Conservation (phyloP, 2,113 vertebrate genomes). For the Pristiophorus japonicus region DNA sequence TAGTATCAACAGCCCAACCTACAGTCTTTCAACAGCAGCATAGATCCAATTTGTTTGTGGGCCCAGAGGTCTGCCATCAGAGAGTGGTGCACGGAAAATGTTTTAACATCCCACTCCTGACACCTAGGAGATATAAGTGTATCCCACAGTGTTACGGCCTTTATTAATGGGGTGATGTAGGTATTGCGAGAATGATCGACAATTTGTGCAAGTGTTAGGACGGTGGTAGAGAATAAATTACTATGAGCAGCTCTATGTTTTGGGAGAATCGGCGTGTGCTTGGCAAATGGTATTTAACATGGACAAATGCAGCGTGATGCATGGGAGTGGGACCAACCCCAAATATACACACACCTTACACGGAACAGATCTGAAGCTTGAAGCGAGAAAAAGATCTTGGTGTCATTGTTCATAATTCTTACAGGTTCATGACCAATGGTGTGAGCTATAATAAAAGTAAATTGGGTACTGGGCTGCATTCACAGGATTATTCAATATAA, state of each 20-base stretch:
- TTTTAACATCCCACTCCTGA: not conserved
- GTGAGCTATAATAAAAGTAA: not conserved
- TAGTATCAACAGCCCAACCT: not conserved
- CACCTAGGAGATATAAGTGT: not conserved
- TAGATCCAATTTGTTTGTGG: not conserved
- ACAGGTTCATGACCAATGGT: not conserved
- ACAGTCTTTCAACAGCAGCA: not conserved
- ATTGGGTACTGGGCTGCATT: not conserved
- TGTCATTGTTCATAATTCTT: too few species aligned
- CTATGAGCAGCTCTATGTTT: not conserved
- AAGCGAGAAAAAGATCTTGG: too few species aligned
- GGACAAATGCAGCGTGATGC: too few species aligned
- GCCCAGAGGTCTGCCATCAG: not conserved
- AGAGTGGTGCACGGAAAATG: not conserved
- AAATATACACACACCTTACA: too few species aligned
- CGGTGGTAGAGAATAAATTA: not conserved
- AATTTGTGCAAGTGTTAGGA: not conserved
- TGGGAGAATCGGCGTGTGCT: not conserved
- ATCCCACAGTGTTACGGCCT: not conserved
- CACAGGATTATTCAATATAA: not conserved
- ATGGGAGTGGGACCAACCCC: too few species aligned
- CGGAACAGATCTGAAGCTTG: too few species aligned
- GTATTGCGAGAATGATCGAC: not conserved
- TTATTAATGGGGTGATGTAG: not conserved
- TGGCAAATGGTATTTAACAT: not conserved